Base-by-base conservation (phyloP, 1,140 invertebrate genomes). In the Globodera ellingtonae region DNA sequence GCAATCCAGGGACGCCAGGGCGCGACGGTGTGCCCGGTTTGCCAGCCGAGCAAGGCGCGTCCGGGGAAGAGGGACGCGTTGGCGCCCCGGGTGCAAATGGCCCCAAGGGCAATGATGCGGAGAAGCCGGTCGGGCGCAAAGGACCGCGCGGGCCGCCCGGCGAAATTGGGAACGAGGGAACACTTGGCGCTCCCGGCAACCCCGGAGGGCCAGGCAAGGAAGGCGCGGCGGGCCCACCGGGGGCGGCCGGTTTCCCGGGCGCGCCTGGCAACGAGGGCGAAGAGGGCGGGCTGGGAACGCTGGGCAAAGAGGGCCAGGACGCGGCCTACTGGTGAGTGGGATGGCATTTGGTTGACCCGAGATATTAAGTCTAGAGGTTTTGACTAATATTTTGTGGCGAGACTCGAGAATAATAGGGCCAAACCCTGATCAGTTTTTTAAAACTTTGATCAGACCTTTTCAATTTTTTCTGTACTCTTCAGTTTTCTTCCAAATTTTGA, bases 121-220 rank as follows among this genome's bases (percentile, higher is more conserved):
- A 85, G 65, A 86, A 86, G 59, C 84, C 81, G 15, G 81, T 85
- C 56, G 72, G 77, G 9, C 83, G 84, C n/a, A 79, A 73, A 9
- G 84, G 84, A 62, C 21, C 59, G 8, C 85, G 85, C 48, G 84
- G 84, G 24, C 67, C 71, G 21, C 84, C 84, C 9, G 84, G 84
- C 67, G 59, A 75, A 44, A 35, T 65, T 56, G 81, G 81, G 52
- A 62, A 66, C 44, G 81, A 82, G 56, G 83, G 83, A 15, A 44
- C 78, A 0, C 52, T 65, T 24, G 84, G 84, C 69, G 47, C 21
- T 18, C 78, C 67, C 8, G 84, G 84, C 48, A 72, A 85, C 15
- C 84, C 79, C 74, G 84, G 84, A 10, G 72, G 81, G 44, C 44
- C 59, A n/a, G 84, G 84, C 8, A 81, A 81, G 15, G 72, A 79